Conservation (phyloP, 2,113 vertebrate genomes). For the Turdus rufiventris region DNA sequence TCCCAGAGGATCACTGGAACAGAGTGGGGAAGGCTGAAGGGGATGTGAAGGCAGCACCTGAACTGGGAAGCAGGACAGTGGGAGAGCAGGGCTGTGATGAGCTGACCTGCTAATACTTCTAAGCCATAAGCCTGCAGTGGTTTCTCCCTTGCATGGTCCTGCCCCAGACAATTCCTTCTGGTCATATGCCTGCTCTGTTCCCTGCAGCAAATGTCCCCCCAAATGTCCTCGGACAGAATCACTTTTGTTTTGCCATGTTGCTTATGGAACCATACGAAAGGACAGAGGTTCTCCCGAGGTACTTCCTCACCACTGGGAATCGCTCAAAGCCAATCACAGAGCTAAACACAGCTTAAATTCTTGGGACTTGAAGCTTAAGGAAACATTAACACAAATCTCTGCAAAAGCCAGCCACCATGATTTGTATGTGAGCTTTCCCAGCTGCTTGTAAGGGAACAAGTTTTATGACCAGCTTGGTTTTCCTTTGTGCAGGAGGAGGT, state of each 20-base stretch:
- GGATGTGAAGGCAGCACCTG: background rate
- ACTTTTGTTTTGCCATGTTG: background rate
- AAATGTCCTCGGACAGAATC: background rate
- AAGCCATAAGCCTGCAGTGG: background rate
- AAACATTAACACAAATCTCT: background rate
- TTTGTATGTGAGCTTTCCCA: background rate
- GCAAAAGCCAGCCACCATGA: background rate
- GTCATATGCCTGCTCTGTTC: background rate
- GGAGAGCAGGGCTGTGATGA: background rate
- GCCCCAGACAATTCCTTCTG: background rate
- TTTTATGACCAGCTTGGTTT: conserved; percentile 7
- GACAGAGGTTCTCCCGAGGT: background rate
- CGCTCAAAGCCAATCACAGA: background rate
- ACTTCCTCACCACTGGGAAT: background rate
- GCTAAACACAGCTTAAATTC: background rate
- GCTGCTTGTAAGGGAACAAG: background rate
- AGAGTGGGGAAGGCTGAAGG: background rate
- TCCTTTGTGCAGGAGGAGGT: background rate
- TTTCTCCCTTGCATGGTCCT: background rate
- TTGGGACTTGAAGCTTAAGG: background rate
- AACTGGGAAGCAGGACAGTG: background rate
- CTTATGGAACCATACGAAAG: background rate
- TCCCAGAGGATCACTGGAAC: background rate
- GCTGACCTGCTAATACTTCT: background rate
- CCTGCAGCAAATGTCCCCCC: background rate